These are phyloP conservation scores for Monochamus saltuarius DNA, from an alignment of 1,140 invertebrate species.

Conservation along the genomic window DNA sequence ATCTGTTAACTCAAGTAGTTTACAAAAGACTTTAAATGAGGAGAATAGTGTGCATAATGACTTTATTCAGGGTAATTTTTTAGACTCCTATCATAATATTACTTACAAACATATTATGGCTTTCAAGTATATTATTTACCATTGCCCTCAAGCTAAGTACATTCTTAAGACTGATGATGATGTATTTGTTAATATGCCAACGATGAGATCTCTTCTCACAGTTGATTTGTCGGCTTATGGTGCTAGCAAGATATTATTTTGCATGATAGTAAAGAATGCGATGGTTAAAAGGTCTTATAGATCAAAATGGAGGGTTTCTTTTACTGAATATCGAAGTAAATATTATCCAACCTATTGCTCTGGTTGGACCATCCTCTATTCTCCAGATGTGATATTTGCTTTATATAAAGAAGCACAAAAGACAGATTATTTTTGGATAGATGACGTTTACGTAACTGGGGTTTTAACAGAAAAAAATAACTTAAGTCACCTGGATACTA, in stretches of 20 bases:
- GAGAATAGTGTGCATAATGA: conserved; percentile 68
- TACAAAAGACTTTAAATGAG: conserved; percentile 55
- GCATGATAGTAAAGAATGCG: conserved; percentile 54
- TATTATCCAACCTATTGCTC: conserved; percentile 69
- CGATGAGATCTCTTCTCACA: conserved; percentile 63
- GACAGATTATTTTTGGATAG: conserved; percentile 79
- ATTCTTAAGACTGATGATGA: conserved; percentile 80
- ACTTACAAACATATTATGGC: conserved; percentile 86
- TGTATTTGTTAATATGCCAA: conserved; percentile 72
- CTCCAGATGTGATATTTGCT: conserved; percentile 66
- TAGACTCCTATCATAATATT: conserved; percentile 80
- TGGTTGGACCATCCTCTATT: conserved; percentile 75
- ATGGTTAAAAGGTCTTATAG: conserved; percentile 62
- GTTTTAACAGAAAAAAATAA: conserved; percentile 64
- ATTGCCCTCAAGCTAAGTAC: conserved; percentile 69
- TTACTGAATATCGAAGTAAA: conserved; percentile 63
- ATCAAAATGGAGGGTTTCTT: conserved; percentile 78
- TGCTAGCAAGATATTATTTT: conserved; percentile 62
- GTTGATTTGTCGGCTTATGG: conserved; percentile 59
- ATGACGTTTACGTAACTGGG: conserved; percentile 81
- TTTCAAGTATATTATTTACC: conserved; percentile 76
- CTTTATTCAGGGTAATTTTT: conserved; percentile 76
- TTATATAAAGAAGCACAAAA: conserved; percentile 66
- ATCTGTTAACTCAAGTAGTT: conserved; percentile 49
- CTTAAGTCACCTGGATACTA: conserved; percentile 56